phyloP scores from a whole-genome alignment of 2,888 invertebrate species.

The Venusia cambrica region DNA sequence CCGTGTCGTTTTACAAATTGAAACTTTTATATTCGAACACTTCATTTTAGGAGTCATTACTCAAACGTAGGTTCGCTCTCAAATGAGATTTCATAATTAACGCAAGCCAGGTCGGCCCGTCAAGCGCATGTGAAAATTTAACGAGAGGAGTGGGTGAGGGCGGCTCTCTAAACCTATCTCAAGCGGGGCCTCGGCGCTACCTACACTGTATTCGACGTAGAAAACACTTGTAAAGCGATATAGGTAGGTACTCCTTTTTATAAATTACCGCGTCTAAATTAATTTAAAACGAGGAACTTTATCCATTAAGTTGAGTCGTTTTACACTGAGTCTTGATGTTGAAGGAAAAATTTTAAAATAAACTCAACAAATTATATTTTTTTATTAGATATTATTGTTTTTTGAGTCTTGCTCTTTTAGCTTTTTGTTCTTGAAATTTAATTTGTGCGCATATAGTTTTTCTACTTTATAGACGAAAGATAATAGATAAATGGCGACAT shows the following conservation, averaged over 20 bases:
- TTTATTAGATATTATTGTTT: too few species aligned
- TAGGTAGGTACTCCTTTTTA: slow-evolving; percentile 38
- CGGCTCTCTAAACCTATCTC: slow-evolving; percentile 58
- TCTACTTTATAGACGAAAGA: too few species aligned
- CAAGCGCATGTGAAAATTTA: slow-evolving; percentile 80
- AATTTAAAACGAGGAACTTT: slow-evolving; percentile 35
- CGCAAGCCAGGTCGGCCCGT: slow-evolving; percentile 73
- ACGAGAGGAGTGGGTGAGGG: slow-evolving; percentile 62
- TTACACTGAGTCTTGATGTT: slow-evolving; percentile 20
- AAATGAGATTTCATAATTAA: slow-evolving; percentile 80
- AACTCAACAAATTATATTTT: too few species aligned
- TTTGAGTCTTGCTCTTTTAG: too few species aligned
- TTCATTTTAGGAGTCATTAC: slow-evolving; percentile 69
- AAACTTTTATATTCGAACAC: slow-evolving; percentile 61
- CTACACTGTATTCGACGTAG: slow-evolving; percentile 52
- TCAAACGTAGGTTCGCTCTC: slow-evolving; percentile 71
- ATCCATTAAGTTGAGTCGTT: slow-evolving; percentile 29
- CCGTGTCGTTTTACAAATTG: slow-evolving; percentile 46
- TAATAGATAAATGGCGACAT: too few species aligned
- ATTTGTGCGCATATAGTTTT: too few species aligned
- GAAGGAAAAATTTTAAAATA: too few species aligned
- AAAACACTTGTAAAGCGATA: slow-evolving; percentile 48
- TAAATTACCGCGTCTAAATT: slow-evolving; percentile 43
- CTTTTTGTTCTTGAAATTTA: too few species aligned
- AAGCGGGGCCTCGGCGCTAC: slow-evolving; percentile 46